These are phyloP conservation scores for Astatotilapia flaviijosephi DNA, from an alignment of 2,113 vertebrate genomes.

Conservation along the genomic window DNA sequence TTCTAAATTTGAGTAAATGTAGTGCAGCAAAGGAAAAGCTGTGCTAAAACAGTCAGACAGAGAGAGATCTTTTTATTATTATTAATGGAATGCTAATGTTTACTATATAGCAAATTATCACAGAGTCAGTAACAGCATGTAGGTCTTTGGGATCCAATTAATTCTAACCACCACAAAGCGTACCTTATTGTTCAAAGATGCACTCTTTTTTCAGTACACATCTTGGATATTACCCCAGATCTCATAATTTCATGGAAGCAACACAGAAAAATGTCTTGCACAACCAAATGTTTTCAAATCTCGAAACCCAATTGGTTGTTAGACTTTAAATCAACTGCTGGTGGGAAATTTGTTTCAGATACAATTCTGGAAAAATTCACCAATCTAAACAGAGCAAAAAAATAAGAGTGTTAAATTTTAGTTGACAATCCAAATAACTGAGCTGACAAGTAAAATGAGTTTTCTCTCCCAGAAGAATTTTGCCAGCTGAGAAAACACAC, in stretches of 20 bases:
- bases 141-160: not conserved
- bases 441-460: constrained; percentile 10
- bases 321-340: not conserved
- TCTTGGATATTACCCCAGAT: not conserved
- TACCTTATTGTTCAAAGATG: not conserved
- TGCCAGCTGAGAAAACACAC: constrained; percentile 32
- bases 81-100: not conserved
- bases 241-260: not conserved
- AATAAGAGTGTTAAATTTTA: not conserved
- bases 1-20: not conserved
- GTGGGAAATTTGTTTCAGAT: not conserved
- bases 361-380: not conserved
- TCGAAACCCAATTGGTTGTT: not conserved
- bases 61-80: not conserved
- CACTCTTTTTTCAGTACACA: not conserved
- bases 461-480: not conserved
- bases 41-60: not conserved
- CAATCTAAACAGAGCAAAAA: not conserved
- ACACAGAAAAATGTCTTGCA: not conserved
- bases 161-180: not conserved
- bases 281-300: constrained; percentile 1
- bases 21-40: not conserved
- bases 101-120: not conserved
- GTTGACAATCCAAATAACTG: constrained; percentile 20
- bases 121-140: not conserved